A percentile compares a stretch with the other conserved stretches of the same genome.
Conservation (phyloP, 2,888 invertebrate species). For the Nemotelus nigrinus region DNA sequence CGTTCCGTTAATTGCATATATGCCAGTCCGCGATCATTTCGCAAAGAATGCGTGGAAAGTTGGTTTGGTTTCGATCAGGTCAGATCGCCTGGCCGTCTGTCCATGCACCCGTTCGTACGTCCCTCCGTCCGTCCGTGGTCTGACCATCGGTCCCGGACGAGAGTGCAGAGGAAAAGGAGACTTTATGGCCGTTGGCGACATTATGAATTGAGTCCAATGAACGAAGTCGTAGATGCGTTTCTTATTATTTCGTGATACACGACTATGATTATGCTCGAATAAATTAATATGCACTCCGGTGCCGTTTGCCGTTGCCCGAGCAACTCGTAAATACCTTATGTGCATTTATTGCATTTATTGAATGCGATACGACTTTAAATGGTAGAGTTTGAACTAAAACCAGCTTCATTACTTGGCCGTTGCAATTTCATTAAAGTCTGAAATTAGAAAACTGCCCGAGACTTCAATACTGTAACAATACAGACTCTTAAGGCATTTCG, state of each 20-base stretch:
- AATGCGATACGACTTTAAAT: slow-evolving; percentile 30
- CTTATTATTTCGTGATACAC: slow-evolving; percentile 43
- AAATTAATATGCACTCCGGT: slow-evolving; percentile 41
- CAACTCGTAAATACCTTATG: slow-evolving; percentile 24
- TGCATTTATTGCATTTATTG: slow-evolving; percentile 41
- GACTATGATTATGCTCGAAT: slow-evolving; percentile 45
- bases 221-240: slow-evolving; percentile 40
- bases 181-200: slow-evolving; percentile 45
- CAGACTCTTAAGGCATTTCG: neutral
- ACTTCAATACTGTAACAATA: neutral
- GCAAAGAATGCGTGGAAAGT: slow-evolving; percentile 42
- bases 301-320: neutral
- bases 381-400: slow-evolving; percentile 23
- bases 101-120: slow-evolving; percentile 1
- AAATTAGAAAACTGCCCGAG: neutral
- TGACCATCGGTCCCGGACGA: neutral
- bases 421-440: slow-evolving; percentile 5
- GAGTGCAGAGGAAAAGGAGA: slow-evolving; percentile 17
- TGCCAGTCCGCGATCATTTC: slow-evolving; percentile 39
- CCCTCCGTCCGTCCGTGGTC: neutral
- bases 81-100: slow-evolving; percentile 27
- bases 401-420: neutral
- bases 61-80: slow-evolving; percentile 16
- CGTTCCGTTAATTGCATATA: slow-evolving; percentile 46
- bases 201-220: slow-evolving; percentile 41